Evolutionary conservation across 2,888 invertebrate species (phyloP).

Genomic region (Tetrapedia diversipes): DNA sequence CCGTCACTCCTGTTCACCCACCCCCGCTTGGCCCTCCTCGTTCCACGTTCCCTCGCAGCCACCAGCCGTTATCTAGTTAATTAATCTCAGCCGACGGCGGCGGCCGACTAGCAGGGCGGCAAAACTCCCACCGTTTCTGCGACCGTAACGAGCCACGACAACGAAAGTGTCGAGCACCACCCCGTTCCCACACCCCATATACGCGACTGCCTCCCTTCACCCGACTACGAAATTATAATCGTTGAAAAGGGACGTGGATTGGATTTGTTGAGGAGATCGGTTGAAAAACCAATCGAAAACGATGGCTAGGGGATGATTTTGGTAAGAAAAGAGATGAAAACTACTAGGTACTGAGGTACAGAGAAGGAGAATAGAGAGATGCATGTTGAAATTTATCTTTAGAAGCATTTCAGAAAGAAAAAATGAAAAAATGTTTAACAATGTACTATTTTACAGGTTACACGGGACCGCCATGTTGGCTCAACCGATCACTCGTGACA

Average conservation of each 20-base stretch:
- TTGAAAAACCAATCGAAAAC: background rate
- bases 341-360: too few species aligned
- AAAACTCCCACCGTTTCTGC: slow-evolving; percentile 71
- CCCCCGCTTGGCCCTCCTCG: slow-evolving; percentile 26
- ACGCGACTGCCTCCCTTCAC: slow-evolving; percentile 2
- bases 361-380: too few species aligned
- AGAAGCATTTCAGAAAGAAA: too few species aligned
- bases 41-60: slow-evolving; percentile 59
- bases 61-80: slow-evolving; percentile 79
- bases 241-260: slow-evolving; percentile 16
- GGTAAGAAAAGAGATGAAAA: background rate
- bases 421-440: too few species aligned
- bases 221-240: slow-evolving; percentile 59
- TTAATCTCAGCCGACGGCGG: slow-evolving; percentile 80
- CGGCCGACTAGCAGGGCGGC: slow-evolving; percentile 67
- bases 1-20: slow-evolving; percentile 18
- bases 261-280: slow-evolving; percentile 11
- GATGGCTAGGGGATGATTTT: background rate
- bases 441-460: too few species aligned
- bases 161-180: slow-evolving; percentile 68
- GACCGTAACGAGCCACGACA: slow-evolving; percentile 71
- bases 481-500: too few species aligned
- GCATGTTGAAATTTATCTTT: too few species aligned
- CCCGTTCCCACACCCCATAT: slow-evolving; percentile 37
- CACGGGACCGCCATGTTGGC: too few species aligned